Percentiles rank a stretch among this genome's conserved stretches.
These are phyloP conservation scores for Limnephilus marmoratus DNA, from an alignment of 2,888 invertebrate genomes.

Conservation along the genomic window DNA sequence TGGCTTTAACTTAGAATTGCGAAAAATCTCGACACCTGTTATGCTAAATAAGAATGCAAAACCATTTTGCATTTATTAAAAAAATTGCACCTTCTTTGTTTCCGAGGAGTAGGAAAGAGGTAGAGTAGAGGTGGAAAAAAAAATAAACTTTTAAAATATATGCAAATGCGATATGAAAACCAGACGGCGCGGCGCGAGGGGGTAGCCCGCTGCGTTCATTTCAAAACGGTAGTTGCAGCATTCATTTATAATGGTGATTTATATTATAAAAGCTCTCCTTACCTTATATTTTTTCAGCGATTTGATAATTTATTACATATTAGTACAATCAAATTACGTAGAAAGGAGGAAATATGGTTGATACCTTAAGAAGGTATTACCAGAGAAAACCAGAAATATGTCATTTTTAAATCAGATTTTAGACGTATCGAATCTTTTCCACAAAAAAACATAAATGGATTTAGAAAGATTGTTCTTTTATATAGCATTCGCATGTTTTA, in stretches of 20 bases:
- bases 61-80: constrained; percentile 37
- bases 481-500: too few species aligned
- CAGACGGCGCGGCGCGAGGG: constrained; percentile 26
- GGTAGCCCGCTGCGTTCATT: not conserved
- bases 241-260: not conserved
- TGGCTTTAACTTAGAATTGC: not conserved
- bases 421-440: too few species aligned
- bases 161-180: constrained; percentile 61
- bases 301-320: not conserved
- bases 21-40: constrained; percentile 35
- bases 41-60: constrained; percentile 35
- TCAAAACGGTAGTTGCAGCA: not conserved
- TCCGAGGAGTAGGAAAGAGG: not conserved
- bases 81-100: constrained; percentile 40
- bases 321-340: not conserved
- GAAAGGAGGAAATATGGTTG: not conserved
- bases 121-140: constrained; percentile 40
- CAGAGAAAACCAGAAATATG: too few species aligned
- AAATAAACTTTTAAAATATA: constrained; percentile 55
- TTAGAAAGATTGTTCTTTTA: too few species aligned
- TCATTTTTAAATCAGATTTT: too few species aligned
- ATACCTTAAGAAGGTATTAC: too few species aligned
- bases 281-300: not conserved
- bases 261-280: not conserved
- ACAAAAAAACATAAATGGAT: too few species aligned